These are phyloP conservation scores for Polyodon spathula DNA, from an alignment of 2,113 vertebrate genomes.

Conservation along the genomic window DNA sequence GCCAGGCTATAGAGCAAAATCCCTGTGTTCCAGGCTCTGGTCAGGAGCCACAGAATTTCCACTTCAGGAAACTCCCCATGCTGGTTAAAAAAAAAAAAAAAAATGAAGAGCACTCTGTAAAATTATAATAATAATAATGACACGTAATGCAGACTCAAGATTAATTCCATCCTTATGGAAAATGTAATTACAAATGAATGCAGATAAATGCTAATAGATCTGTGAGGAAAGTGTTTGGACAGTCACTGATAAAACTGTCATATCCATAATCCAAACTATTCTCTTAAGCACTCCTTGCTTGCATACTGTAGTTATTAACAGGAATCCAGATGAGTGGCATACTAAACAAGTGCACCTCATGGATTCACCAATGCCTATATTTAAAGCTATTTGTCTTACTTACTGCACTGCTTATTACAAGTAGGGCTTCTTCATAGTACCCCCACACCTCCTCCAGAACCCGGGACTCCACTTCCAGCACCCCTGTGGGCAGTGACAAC, in stretches of 20 bases:
- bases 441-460: conserved; percentile 68
- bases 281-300: too few relatives aligned
- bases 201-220: too few relatives aligned
- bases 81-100: conserved; percentile 23
- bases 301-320: too few relatives aligned
- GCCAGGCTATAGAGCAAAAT: conserved; percentile 62
- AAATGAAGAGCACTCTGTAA: too few relatives aligned
- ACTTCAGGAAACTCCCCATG: conserved; percentile 64
- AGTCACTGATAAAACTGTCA: too few relatives aligned
- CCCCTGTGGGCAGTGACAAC: conserved; percentile 63
- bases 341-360: conserved; percentile 20
- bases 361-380: conserved; percentile 19
- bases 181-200: too few relatives aligned
- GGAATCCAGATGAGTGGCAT: conserved; percentile 19
- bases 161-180: too few relatives aligned
- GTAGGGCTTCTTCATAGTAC: conserved; percentile 76
- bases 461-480: conserved; percentile 53
- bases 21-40: conserved; percentile 81
- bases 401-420: conserved; percentile 58
- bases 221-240: too few relatives aligned
- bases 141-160: too few relatives aligned
- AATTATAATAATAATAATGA: too few relatives aligned
- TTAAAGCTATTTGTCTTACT: conserved; percentile 39
- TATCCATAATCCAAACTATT: too few relatives aligned
- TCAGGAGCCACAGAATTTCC: conserved; percentile 82